phyloP scores from a whole-genome alignment of 2,888 invertebrate species.

The Diplolepis rosae region DNA sequence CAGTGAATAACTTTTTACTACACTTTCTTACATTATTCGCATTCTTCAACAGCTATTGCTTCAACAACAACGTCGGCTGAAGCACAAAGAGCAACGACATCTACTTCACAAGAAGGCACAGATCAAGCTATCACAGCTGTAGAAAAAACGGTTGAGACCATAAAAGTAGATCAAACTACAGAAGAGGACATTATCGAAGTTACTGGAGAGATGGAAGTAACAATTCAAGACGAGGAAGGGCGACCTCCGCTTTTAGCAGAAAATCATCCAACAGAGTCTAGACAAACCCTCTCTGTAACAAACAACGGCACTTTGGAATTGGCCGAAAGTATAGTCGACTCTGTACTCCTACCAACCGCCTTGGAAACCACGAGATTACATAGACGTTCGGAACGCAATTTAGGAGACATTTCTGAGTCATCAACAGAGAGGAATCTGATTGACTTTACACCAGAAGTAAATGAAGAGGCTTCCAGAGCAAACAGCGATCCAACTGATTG shows the following conservation, averaged over 20 bases:
- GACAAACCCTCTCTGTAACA: conserved; percentile 60
- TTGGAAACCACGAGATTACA: conserved; percentile 62
- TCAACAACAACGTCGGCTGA: conserved; percentile 59
- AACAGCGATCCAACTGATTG: conserved; percentile 64
- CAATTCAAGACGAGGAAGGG: conserved; percentile 68
- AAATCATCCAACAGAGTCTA: conserved; percentile 52
- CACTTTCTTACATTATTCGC: no score
- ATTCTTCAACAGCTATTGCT: conserved; percentile 55
- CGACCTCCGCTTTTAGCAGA: conserved; percentile 61
- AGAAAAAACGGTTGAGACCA: conserved; percentile 61
- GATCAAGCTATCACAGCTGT: conserved; percentile 56
- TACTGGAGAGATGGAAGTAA: conserved; percentile 71
- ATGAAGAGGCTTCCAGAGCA: conserved; percentile 59
- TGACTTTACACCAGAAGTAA: conserved; percentile 59
- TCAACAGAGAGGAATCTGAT: conserved; percentile 50
- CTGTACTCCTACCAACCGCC: conserved; percentile 69
- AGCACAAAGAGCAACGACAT: conserved; percentile 58
- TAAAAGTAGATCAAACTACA: conserved; percentile 57
- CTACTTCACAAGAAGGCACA: conserved; percentile 58
- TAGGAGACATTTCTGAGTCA: conserved; percentile 47
- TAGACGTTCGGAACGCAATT: conserved; percentile 41
- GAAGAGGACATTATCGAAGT: conserved; percentile 58
- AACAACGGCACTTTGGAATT: conserved; percentile 66
- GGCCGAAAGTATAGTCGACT: conserved; percentile 73
- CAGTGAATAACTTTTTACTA: no score